A percentile compares a stretch with the other conserved stretches of the same genome.
Conservation (phyloP, 2,797 vertebrate genomes). For the Ibycter americanus region DNA sequence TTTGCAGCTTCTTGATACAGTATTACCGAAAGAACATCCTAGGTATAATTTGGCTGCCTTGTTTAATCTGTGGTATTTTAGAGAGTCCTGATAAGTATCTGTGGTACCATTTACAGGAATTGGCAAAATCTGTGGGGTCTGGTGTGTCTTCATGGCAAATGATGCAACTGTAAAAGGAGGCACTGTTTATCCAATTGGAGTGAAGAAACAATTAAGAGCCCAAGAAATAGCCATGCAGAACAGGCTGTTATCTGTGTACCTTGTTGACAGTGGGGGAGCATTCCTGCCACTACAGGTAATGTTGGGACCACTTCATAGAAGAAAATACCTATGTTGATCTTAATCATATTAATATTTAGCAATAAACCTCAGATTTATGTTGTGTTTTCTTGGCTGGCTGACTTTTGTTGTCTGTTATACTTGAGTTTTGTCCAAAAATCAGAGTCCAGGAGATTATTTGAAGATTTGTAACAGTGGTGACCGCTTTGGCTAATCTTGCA, state of each 20-base stretch:
- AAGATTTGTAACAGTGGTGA: neutral
- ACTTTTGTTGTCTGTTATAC: neutral
- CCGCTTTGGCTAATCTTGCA: neutral
- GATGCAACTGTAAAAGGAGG: conserved; percentile 90
- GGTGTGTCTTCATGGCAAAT: conserved; percentile 85
- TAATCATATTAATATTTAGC: neutral
- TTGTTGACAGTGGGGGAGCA: conserved; percentile 86
- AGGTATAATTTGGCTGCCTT: neutral
- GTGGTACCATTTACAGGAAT: conserved; percentile 72
- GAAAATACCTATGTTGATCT: accelerated
- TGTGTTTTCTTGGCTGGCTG: neutral
- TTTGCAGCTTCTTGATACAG: neutral
- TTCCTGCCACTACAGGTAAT: conserved; percentile 88
- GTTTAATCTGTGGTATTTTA: neutral
- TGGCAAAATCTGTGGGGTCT: conserved; percentile 84
- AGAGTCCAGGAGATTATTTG: neutral
- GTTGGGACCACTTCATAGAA: neutral
- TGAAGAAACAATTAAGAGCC: conserved; percentile 87
- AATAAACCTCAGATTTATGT: neutral
- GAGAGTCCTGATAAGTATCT: neutral
- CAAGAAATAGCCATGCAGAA: conserved; percentile 87
- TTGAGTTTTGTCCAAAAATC: neutral
- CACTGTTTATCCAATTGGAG: conserved; percentile 83
- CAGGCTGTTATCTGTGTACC: conserved; percentile 82
- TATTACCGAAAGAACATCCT: neutral